Evolutionary conservation across 1,140 invertebrate species (phyloP).

Genomic region (Halictus rubicundus): DNA sequence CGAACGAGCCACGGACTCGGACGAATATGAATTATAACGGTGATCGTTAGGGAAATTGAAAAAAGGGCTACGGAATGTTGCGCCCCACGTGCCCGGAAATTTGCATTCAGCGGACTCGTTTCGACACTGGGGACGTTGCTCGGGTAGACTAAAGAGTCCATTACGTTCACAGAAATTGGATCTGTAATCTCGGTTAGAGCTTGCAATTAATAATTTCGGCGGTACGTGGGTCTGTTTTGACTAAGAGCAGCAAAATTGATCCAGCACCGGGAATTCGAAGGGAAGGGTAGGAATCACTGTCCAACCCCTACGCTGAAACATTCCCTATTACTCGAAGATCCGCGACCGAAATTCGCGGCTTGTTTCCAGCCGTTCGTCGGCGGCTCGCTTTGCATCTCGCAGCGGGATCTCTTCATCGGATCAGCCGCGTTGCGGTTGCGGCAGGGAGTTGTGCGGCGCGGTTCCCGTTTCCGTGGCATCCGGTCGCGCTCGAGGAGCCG

Average conservation of each 20-base stretch:
- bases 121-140: no score
- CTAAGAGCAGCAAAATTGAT: no score
- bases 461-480: no score
- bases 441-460: not conserved
- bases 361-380: not conserved
- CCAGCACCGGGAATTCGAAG: no score
- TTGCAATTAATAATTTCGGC: no score
- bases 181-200: no score
- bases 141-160: no score
- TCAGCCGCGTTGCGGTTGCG: constrained; percentile 16
- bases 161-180: no score
- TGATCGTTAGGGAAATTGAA: not conserved
- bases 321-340: not conserved
- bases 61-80: not conserved
- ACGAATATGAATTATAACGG: constrained; percentile 9
- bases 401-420: constrained; percentile 61
- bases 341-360: constrained; percentile 35
- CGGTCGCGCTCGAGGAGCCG: not conserved
- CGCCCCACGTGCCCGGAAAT: not conserved
- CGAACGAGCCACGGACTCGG: not conserved
- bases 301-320: no score
- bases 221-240: no score
- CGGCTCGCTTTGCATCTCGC: constrained; percentile 50
- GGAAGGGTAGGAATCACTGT: no score
- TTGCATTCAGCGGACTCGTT: not conserved